These are phyloP conservation scores for Druon quercuslanigerum DNA, from an alignment of 1,140 invertebrate genomes.

Conservation along the genomic window DNA sequence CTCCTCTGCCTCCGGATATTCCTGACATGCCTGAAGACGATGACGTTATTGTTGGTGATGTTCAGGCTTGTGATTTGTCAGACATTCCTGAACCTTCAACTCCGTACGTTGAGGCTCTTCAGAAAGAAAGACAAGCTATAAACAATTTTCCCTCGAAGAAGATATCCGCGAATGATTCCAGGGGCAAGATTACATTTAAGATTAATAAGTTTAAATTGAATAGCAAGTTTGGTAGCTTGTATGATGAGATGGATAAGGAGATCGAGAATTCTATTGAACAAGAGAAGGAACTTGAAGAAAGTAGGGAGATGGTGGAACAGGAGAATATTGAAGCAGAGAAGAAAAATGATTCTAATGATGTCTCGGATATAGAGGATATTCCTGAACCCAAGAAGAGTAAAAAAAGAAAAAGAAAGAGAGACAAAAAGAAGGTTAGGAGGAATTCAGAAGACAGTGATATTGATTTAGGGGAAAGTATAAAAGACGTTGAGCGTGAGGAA, in stretches of 20 bases:
- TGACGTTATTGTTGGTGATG: slow-evolving; percentile 66
- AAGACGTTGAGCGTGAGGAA: slow-evolving; percentile 39
- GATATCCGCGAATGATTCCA: slow-evolving; percentile 63
- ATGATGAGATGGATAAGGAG: slow-evolving; percentile 65
- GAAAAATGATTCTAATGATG: slow-evolving; percentile 29
- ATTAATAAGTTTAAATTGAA: slow-evolving; percentile 67
- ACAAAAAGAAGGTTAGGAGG: slow-evolving; percentile 41
- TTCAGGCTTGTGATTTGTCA: slow-evolving; percentile 64
- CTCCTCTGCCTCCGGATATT: slow-evolving; percentile 56
- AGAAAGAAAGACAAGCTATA: slow-evolving; percentile 68
- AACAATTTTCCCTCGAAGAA: slow-evolving; percentile 70
- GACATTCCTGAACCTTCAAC: slow-evolving; percentile 66
- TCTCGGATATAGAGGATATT: slow-evolving; percentile 22
- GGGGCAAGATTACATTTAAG: slow-evolving; percentile 73
- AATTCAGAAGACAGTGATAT: slow-evolving; percentile 46
- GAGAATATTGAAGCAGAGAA: slow-evolving; percentile 41
- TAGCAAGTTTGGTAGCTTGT: slow-evolving; percentile 67
- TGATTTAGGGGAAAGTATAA: slow-evolving; percentile 40
- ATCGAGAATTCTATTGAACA: slow-evolving; percentile 52
- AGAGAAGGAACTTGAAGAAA: slow-evolving; percentile 49
- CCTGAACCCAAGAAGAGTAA: slow-evolving; percentile 40
- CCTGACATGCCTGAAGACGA: slow-evolving; percentile 62
- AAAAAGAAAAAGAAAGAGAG: slow-evolving; percentile 23
- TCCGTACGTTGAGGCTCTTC: slow-evolving; percentile 68
- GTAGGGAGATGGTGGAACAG: slow-evolving; percentile 31